Base-by-base conservation (phyloP, 1,140 invertebrate species). In the Ips nitidus region DNA sequence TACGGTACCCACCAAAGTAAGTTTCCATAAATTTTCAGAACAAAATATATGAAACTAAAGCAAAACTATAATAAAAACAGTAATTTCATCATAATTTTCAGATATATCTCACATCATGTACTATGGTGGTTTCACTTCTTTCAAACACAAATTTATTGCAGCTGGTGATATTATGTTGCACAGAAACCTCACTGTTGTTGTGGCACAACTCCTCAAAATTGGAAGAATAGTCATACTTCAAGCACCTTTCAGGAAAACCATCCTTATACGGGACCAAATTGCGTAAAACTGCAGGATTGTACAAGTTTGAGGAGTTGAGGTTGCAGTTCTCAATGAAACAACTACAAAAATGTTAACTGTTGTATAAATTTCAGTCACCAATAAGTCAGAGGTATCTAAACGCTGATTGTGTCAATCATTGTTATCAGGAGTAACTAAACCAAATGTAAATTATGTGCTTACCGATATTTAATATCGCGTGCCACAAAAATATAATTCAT, bases 1-100 rank as follows among this genome's bases (percentile, higher is more conserved):
- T 7, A 90, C 81, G 2, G 88, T 90, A 58, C 89, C 89, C 38
- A 90, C 85, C 68, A 90, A 76, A 0, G 88, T 86, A 41, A 89
- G 79, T 80, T 88, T 90, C 88, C 89, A 90, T 74, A 87, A 84
- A 75, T 89, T 85, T n/a, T 83, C 77, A 36, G 81, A 73, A 71
- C 86, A 87, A 39, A 82, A 84, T 2, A 87, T 80, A 42, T 80
- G 77, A 76, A 85, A 87, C 85, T 87, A 68, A 40, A 53, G 52
- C 52, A 2, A 50, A 68, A 22, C 2, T 6, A 56, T 56, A 56
- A 37, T 37, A 8, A 56, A 39, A n/a, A 56, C 2, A 50, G 45
- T 2, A 50, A 8, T 50, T 6, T 50, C 45, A 22, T 50, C 2
- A 6, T 50, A 50, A 2, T 50, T 50, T 50, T 50, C 45, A 50